Base-by-base conservation (phyloP, 2,888 invertebrate genomes). In the Agrochola circellaris region DNA sequence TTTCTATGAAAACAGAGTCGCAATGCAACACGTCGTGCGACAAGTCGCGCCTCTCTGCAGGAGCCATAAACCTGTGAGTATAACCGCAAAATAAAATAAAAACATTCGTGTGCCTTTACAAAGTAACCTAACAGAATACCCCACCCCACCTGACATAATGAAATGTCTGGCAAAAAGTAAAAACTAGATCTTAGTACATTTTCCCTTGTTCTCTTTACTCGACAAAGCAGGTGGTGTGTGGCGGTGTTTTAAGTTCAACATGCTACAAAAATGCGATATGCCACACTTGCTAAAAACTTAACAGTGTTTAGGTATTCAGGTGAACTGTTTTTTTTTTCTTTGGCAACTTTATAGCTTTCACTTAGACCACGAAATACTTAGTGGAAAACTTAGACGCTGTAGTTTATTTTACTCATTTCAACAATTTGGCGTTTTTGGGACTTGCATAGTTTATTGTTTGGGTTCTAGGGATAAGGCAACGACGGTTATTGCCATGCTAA, bases 281-380 rank as follows among this genome's bases (percentile, higher is more conserved):
- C 56, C 20, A 58, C 23, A 67, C 42, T 81, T 42, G 68, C 45
- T 77, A 30, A 68, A 60, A 58, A 64, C 23, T 74, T 45, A 23
- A 66, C 81, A 81, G n/a, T 62, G 30, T n/a, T 45, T 0, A 61
- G 73, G 45, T 65, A 42, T 72, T 78, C n/a, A 42, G 26, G 23
- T 54, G 15, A 58, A 56, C 38, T 13, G n/a, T 26, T 68, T 17
- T 68, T 17, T 71, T 68, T 30, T 48, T 4, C 13, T 23, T 65
- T 26, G 2, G 15, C 13, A 51, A 38, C 15, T 51, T 56, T 64
- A 23, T 20, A 72, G n/a, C 64, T 58, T 58, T 58, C 73, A 65
- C 79, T 76, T 70, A 61, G 8, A 51, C 26, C 13, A 34, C 13
- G 20, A 48, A 13, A 65, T 6, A 42, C 48, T 64, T 15, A 48